Conservation (phyloP, 1,140 invertebrate genomes). For the Pentalonia nigronervosa region DNA sequence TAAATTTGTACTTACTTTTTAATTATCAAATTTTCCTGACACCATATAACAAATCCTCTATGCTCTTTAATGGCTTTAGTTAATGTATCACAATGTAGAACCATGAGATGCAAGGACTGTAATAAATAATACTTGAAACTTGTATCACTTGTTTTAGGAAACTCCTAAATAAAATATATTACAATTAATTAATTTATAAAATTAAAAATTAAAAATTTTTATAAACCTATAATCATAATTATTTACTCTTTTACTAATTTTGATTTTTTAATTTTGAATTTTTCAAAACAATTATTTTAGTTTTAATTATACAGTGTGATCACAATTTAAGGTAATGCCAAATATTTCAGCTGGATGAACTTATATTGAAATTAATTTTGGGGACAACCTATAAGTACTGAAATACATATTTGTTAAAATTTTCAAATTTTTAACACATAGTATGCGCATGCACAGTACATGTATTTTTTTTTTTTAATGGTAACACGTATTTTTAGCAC, state of each 20-base stretch:
- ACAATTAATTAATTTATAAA: background rate
- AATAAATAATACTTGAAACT: constrained; percentile 94
- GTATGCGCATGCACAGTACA: no score
- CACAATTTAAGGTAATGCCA: no score
- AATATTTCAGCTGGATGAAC: no score
- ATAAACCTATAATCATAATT: background rate
- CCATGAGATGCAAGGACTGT: constrained; percentile 89
- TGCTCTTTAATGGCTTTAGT: constrained; percentile 87
- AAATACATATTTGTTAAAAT: no score
- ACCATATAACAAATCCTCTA: constrained; percentile 95
- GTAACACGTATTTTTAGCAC: no score
- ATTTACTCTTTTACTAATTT: background rate
- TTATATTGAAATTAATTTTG: no score
- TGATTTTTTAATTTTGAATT: background rate
- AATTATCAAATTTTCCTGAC: constrained; percentile 94
- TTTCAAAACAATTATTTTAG: background rate
- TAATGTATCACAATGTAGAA: constrained; percentile 92
- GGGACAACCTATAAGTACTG: no score
- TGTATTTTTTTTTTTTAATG: no score
- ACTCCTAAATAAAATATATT: constrained; percentile 69
- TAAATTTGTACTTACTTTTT: constrained; percentile 76
- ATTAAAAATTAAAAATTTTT: background rate
- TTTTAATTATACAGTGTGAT: no score
- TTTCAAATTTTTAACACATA: no score
- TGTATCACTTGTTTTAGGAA: constrained; percentile 83